These are phyloP conservation scores for Gnathonemus echidnorhynchus DNA, from an alignment of 2,113 vertebrate genomes.

Conservation along the genomic window DNA sequence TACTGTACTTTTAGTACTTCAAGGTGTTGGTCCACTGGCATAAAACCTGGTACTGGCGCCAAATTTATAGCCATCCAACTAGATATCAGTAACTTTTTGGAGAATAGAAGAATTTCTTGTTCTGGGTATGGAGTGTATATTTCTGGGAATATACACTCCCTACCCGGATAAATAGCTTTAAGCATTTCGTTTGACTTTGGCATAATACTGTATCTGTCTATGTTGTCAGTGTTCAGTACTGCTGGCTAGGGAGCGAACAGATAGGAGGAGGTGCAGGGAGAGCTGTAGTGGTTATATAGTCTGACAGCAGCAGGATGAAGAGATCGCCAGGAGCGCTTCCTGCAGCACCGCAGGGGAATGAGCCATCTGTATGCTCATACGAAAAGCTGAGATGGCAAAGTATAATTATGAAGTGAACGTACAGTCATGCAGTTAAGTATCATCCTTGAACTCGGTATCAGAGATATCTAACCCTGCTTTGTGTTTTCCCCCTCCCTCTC, in stretches of 20 bases:
- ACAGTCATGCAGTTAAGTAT: neutral
- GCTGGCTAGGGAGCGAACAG: neutral
- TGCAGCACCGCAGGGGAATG: neutral
- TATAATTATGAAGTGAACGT: neutral
- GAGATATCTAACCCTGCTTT: neutral
- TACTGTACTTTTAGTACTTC: neutral
- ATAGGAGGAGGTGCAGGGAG: neutral
- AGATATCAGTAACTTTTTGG: too few species aligned
- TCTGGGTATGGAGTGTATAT: too few species aligned
- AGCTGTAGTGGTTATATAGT: neutral
- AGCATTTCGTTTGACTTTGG: neutral
- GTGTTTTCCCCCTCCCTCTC: neutral
- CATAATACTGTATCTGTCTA: neutral
- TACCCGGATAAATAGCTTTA: neutral
- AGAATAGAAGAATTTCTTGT: too few species aligned
- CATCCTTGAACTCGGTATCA: neutral
- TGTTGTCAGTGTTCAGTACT: neutral
- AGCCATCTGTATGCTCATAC: neutral
- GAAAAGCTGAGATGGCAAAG: neutral
- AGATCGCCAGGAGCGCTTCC: neutral
- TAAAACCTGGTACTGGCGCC: neutral
- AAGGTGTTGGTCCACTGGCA: neutral
- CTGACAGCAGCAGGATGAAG: neutral
- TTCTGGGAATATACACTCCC: too few species aligned
- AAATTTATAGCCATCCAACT: too few species aligned